Base-by-base conservation (phyloP, 1,140 invertebrate species). In the Glossosoma conforme region DNA sequence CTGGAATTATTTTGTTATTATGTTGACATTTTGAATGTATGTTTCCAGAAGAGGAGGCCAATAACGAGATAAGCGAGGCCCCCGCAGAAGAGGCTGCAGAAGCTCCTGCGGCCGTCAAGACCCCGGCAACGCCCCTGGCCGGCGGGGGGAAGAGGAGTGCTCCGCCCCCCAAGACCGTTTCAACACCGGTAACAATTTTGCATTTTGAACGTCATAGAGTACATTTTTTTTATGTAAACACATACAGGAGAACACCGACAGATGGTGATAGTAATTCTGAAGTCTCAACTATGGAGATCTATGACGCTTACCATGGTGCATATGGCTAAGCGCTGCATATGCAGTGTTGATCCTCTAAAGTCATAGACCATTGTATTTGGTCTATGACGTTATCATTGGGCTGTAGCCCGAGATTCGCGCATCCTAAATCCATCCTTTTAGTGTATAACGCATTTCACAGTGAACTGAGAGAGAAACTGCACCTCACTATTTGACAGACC, bases 51-150 rank as follows among this genome's bases (percentile, higher is more conserved):
- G 2, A 41, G 33, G 13, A n/a, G n/a, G n/a, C n/a, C n/a, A n/a
- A n/a, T n/a, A n/a, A n/a, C n/a, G n/a, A n/a, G n/a, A n/a, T n/a
- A n/a, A 13, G 22, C 8, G 38, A n/a, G 3, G 3, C 32, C 11
- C 17, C 42, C 19, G 17, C 44, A 15, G 14, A 48, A 18, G 8
- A 18, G 28, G 41, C n/a, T 5, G 44, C 21, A 13, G 41, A 45
- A n/a, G 52, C 18, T 32, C 13, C n/a, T 22, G 20, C 3, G 13
- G n/a, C 37, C 18, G 18, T 20, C 30, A 58, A 54, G 52, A 22
- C 36, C 20, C 21, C 15, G 3, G 30, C 32, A 13, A 6, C 33
- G 3, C 9, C 20, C 10, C 25, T n/a, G n/a, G n/a, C 22, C 14
- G 37, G 11, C 17, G 37, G 50, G 19, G 49, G 20, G 6, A 51